Conservation (phyloP, 2,797 vertebrate genomes). For the Anguilla anguilla region DNA sequence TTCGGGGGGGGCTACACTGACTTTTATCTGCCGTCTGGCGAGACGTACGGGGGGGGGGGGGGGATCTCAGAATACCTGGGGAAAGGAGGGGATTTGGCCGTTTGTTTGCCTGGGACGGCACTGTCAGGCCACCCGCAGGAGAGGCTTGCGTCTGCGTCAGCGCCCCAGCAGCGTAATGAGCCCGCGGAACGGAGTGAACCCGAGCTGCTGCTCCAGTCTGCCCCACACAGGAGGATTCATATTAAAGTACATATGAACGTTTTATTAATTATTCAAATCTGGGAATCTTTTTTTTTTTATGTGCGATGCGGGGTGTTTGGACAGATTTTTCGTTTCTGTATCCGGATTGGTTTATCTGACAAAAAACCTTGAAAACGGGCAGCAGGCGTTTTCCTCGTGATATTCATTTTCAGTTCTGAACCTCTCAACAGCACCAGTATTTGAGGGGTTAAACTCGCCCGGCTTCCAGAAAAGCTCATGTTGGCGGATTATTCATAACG, state of each 20-base stretch:
- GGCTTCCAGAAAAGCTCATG: background rate
- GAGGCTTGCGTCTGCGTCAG: constrained; percentile 51
- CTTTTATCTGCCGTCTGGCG: constrained; percentile 32
- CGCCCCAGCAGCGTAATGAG: constrained; percentile 56
- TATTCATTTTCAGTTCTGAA: background rate
- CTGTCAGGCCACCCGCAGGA: constrained; percentile 23
- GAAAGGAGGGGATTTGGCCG: constrained; percentile 43
- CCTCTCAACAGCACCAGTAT: background rate
- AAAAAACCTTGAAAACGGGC: background rate
- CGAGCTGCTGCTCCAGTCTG: background rate
- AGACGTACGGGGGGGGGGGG: constrained; percentile 14
- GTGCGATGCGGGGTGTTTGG: background rate
- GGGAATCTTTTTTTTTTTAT: background rate
- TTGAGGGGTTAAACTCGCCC: background rate
- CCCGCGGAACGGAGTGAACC: background rate
- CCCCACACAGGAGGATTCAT: background rate
- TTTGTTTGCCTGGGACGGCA: constrained; percentile 55
- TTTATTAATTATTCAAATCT: constrained; percentile 21
- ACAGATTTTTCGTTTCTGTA: background rate
- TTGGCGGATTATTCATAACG: background rate
- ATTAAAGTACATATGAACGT: constrained; percentile 7
- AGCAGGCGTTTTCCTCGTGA: background rate
- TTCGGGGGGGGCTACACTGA: background rate
- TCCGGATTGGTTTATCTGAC: background rate
- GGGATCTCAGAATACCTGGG: constrained; percentile 32